Percentiles rank a stretch among this genome's conserved stretches.
These are phyloP conservation scores for Corythucha ciliata DNA, from an alignment of 2,888 invertebrate genomes.

Conservation along the genomic window DNA sequence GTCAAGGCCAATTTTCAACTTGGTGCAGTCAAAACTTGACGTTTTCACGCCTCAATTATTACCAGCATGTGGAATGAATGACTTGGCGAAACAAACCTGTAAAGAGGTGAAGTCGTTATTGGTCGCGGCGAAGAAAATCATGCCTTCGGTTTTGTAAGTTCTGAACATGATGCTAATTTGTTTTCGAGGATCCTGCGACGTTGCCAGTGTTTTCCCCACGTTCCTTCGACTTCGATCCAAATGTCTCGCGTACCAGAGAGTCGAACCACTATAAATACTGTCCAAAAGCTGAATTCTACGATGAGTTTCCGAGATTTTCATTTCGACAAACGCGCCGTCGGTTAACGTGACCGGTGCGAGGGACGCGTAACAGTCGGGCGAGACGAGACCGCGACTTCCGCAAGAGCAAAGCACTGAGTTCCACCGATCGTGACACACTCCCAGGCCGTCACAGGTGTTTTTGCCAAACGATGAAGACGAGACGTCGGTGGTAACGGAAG, in stretches of 20 bases:
- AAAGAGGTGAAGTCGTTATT: slow-evolving; percentile 78
- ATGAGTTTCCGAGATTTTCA: slow-evolving; percentile 70
- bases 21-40: too few relatives aligned
- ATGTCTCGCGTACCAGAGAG: slow-evolving; percentile 50
- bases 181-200: slow-evolving; percentile 50
- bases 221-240: slow-evolving; percentile 36
- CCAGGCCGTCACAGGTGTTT: slow-evolving; percentile 52
- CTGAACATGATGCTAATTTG: slow-evolving; percentile 69
- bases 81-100: too few relatives aligned
- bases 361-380: slow-evolving; percentile 70
- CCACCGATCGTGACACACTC: slow-evolving; percentile 79
- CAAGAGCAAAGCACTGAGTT: slow-evolving; percentile 54
- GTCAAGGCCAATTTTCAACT: too few relatives aligned
- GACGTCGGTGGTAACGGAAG: neutral
- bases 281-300: slow-evolving; percentile 78
- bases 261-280: slow-evolving; percentile 62
- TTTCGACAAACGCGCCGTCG: slow-evolving; percentile 69
- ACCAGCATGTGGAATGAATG: too few relatives aligned
- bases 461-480: slow-evolving; percentile 13
- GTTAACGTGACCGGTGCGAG: slow-evolving; percentile 70
- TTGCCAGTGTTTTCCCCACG: slow-evolving; percentile 38
- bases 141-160: slow-evolving; percentile 65
- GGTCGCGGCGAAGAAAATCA: slow-evolving; percentile 77
- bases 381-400: slow-evolving; percentile 49
- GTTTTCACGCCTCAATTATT: too few relatives aligned